Evolutionary conservation across 2,797 vertebrate genomes (phyloP).

Genomic region (Muscicapa comitata): DNA sequence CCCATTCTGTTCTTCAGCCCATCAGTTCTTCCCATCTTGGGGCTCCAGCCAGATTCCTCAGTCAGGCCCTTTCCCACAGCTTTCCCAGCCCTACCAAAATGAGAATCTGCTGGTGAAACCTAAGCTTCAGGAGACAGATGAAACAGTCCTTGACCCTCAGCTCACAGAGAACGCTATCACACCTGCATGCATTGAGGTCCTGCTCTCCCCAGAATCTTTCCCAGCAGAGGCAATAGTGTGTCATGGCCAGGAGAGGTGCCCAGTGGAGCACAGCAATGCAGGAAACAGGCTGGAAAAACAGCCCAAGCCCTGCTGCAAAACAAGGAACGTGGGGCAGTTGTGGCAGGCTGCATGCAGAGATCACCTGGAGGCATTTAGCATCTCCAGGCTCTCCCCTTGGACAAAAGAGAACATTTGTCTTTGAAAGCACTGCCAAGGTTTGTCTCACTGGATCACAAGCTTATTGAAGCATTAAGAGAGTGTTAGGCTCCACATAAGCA

Average conservation of each 20-base stretch:
- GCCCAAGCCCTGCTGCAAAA: neutral
- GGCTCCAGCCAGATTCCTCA: neutral
- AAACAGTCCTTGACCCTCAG: neutral
- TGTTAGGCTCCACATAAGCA: neutral
- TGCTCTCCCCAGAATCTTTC: neutral
- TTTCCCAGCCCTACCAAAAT: neutral
- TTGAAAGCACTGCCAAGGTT: neutral
- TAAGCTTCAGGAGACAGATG: neutral
- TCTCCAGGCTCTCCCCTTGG: neutral
- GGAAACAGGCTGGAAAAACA: accelerated
- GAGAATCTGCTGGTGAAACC: neutral
- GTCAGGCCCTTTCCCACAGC: neutral
- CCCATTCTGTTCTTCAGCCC: neutral
- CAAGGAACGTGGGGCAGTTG: accelerated
- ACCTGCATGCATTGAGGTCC: neutral
- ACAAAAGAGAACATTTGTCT: neutral
- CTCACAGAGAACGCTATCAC: neutral
- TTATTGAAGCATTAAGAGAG: neutral
- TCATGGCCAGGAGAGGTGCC: neutral
- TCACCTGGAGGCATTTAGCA: neutral
- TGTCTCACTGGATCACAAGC: neutral
- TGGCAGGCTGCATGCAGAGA: neutral
- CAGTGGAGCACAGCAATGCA: neutral
- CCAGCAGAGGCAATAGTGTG: neutral
- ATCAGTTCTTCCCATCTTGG: neutral